These are phyloP conservation scores for Coptotermes formosanus DNA, from an alignment of 1,140 invertebrate genomes.

Conservation along the genomic window DNA sequence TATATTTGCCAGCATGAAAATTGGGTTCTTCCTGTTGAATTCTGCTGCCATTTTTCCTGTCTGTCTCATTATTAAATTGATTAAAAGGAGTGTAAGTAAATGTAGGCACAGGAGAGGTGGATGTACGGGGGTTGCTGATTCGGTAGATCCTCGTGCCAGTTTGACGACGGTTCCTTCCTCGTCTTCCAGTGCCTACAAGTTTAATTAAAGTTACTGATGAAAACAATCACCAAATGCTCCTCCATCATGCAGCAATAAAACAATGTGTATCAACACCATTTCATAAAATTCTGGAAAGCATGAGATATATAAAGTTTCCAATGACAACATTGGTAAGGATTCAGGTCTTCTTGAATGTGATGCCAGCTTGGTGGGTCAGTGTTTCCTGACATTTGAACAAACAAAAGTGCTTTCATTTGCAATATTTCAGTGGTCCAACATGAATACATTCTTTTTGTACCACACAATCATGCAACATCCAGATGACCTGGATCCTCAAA, in stretches of 20 bases:
- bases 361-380: too few species aligned
- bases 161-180: constrained; percentile 30
- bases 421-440: too few species aligned
- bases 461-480: too few species aligned
- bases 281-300: neutral
- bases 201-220: constrained; percentile 30
- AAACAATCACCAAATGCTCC: neutral
- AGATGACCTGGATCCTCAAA: too few species aligned
- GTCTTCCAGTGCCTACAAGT: constrained; percentile 32
- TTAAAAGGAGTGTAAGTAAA: neutral
- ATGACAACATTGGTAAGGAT: too few species aligned
- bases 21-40: neutral
- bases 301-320: too few species aligned
- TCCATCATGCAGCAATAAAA: neutral
- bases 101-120: neutral
- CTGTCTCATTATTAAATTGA: neutral
- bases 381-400: too few species aligned
- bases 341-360: too few species aligned
- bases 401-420: too few species aligned
- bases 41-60: neutral
- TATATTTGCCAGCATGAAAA: neutral
- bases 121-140: constrained; percentile 29
- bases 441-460: too few species aligned
- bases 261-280: neutral
- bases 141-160: constrained; percentile 18